A percentile compares a stretch with the other conserved stretches of the same genome.
phyloP scores from a whole-genome alignment of 2,113 vertebrate genomes.

The Mohoua ochrocephala region DNA sequence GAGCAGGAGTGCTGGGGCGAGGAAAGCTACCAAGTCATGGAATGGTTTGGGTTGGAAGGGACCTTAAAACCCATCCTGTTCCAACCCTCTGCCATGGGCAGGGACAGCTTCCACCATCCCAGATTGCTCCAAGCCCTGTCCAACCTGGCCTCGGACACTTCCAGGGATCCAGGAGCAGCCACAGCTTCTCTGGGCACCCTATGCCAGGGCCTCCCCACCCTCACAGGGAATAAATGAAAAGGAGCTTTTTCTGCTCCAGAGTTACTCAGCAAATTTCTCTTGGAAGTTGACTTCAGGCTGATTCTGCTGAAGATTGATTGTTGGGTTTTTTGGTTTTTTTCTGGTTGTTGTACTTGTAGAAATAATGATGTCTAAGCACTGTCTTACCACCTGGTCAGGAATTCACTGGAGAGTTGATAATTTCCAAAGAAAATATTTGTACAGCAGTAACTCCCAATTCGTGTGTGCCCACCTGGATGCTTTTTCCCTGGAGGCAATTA shows the following conservation, averaged over 20 bases:
- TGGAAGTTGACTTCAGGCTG: background rate
- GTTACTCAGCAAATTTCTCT: background rate
- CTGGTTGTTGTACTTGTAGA: background rate
- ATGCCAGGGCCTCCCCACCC: background rate
- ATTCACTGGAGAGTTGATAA: background rate
- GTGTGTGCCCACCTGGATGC: background rate
- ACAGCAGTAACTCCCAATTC: background rate
- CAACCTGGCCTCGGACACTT: background rate
- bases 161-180: background rate
- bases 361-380: background rate
- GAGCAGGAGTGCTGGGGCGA: background rate
- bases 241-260: background rate
- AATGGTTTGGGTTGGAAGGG: background rate
- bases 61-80: fast-evolving
- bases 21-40: background rate
- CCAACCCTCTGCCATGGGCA: background rate
- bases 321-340: background rate
- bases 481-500: background rate
- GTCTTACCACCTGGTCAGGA: background rate
- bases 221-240: background rate
- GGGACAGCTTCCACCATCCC: background rate
- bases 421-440: background rate
- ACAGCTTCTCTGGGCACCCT: background rate
- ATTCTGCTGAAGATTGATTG: background rate
- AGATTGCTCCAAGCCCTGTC: fast-evolving